Conservation (phyloP, 2,113 vertebrate species). For the Australoheros scitulus region DNA sequence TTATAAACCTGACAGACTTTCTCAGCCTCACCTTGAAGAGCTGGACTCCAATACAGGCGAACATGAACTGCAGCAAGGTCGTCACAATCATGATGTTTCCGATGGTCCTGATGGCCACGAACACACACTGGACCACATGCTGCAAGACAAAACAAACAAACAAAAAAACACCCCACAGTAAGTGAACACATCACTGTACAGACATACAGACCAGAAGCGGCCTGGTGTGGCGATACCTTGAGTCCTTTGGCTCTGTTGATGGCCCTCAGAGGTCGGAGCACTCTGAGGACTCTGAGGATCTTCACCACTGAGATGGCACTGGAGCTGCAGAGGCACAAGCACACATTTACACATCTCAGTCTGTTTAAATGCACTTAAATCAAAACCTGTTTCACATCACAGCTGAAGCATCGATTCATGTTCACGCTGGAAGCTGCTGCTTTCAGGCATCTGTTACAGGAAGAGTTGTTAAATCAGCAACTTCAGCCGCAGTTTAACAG, state of each 20-base stretch:
- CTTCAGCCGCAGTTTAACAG: no score
- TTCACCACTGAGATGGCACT: slow-evolving; percentile 95
- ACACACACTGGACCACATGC: slow-evolving; percentile 95
- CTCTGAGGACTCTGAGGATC: slow-evolving; percentile 89
- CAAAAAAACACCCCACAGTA: neutral
- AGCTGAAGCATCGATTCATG: neutral
- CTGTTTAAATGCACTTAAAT: neutral
- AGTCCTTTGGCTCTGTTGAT: slow-evolving; percentile 96
- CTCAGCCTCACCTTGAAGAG: slow-evolving; percentile 88
- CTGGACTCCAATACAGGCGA: slow-evolving; percentile 93
- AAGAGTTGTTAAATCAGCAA: no score
- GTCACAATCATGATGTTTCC: slow-evolving; percentile 96
- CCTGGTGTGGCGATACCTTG: slow-evolving; percentile 78
- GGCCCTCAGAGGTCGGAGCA: slow-evolving; percentile 89
- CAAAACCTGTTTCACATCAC: neutral
- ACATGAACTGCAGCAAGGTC: slow-evolving; percentile 94
- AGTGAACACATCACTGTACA: no score
- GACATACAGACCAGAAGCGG: no score
- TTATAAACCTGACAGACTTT: rapidly evolving
- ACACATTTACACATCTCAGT: neutral
- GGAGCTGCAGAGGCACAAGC: slow-evolving; percentile 77
- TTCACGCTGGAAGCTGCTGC: no score
- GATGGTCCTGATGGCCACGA: slow-evolving; percentile 92
- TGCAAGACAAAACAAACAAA: slow-evolving; percentile 51
- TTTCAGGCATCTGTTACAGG: no score